Conservation (phyloP, 2,113 vertebrate genomes). For the Antigone vipio region DNA sequence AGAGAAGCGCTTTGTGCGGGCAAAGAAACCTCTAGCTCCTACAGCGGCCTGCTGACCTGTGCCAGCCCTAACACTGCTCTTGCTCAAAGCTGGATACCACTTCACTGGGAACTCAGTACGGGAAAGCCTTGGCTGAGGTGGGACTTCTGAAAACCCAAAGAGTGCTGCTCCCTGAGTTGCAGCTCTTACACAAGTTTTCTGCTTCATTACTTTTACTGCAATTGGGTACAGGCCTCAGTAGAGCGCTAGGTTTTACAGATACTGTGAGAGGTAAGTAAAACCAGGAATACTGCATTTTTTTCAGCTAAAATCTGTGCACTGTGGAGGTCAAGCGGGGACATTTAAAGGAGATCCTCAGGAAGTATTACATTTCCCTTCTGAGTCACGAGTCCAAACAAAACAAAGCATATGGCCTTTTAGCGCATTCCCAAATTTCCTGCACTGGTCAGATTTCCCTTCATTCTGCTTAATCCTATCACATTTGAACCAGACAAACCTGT, state of each 20-base stretch:
- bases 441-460: not conserved
- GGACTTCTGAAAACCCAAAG: not conserved
- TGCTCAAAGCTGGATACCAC: not conserved
- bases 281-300: not conserved
- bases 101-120: not conserved
- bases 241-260: not conserved
- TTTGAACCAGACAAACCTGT: not conserved
- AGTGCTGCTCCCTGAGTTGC: not conserved
- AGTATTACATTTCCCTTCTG: conserved; percentile 43
- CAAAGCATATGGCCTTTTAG: conserved; percentile 36
- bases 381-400: conserved; percentile 56
- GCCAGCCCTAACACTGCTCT: not conserved
- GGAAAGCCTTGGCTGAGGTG: not conserved
- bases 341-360: conserved; percentile 51
- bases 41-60: not conserved
- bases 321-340: conserved; percentile 50
- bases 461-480: conserved; percentile 10
- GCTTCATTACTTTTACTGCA: not conserved
- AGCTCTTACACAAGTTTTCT: not conserved
- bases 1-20: not conserved
- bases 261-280: not conserved
- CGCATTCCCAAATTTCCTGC: conserved; percentile 45
- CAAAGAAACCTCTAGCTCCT: not conserved
- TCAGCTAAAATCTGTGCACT: not conserved
- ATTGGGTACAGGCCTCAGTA: not conserved